Base-by-base conservation (phyloP, 1,140 invertebrate genomes). In the Rhagoletis zephyria region DNA sequence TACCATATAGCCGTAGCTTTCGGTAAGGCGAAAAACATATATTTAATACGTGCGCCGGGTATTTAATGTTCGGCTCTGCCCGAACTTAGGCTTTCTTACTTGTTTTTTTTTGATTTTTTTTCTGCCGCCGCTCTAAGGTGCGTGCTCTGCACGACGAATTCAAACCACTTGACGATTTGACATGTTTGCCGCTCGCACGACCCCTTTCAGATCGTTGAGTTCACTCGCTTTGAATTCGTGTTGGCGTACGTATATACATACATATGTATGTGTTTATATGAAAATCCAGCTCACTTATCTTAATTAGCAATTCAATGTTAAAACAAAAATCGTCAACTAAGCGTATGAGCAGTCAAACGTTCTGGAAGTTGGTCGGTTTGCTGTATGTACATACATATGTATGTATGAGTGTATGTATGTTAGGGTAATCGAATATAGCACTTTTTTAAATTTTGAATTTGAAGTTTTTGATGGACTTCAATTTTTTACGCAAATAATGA, bases 281-380 rank as follows among this genome's bases (percentile, higher is more conserved):
- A 65, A 86, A 88, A 86, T 88, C 65, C 51, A n/a, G 40, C 65
- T 85, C 87, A 86, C 87, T 88, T 88, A 88, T 86, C 87, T 86
- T 88, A 88, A 88, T 88, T 88, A 88, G 85, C 85, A 88, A 86
- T 88, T 88, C 64, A 74, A 77, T 77, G 85, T 86, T 63, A 88
- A 70, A 86, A 77, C 85, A 88, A 70, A 60, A 67, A 87, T 45
- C 16, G 14, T n/a, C 42, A 81, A 56, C 74, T 48, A 19, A 81
- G 48, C 74, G 74, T 81, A n/a, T 81, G 48, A 81, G 74, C 74
- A 81, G 74, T 56, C 45, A 81, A 81, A 81, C 16, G 74, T 51
- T 81, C 16, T 19, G 51, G 74, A 45, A 74, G 14, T 74, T 12
- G 42, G 9, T 42, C 67, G 40, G 30, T 45, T 74, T 56, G 74